Evolutionary conservation across 2,797 vertebrate species (phyloP), one percentile per base, ranked within the genome.

Genomic region (Amphiprion clarkii): DNA sequence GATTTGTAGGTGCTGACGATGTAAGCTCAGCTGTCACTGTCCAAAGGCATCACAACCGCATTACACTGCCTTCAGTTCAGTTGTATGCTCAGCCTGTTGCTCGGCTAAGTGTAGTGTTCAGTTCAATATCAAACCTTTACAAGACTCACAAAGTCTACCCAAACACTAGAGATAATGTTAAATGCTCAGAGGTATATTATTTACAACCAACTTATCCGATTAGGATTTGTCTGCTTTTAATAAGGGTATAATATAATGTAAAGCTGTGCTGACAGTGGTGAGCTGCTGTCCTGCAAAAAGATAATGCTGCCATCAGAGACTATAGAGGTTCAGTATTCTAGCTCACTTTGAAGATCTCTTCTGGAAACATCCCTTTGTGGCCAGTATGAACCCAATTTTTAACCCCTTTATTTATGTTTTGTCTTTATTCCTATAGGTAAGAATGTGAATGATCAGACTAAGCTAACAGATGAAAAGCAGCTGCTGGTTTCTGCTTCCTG

Each of bases 121-220:
- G 36, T 36, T 62, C 23, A 67, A 23, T 61, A 10, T 11, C 63
- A 69, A 63, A 19, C 23, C 46, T 25, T 6, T 31, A 5, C 23
- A 44, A 44, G n/a, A 21, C 54, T 57, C 10, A n/a, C 25, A 48
- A 21, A 46, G 29, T 36, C 29, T 65, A 36, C 17, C 42, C 33
- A 6, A 23, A 39, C 48, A 58, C 62, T 31, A 31, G 5, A 31
- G 5, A 6, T 31, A 31, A 53, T 23, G 29, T 36, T 25, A 16
- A 39, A 21, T 29, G 25, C 17, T 67, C 48, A 67, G n/a, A 52
- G 66, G 11, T 31, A 6, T 7, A 31, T 67, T 49, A 40, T 36
- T 57, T 54, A 61, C 33, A 67, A 44, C 21, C 64, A 76, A 14
- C 8, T 57, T 48, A 57, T 77, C 48, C 25, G 31, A 61, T 61